A percentile compares a stretch with the other conserved stretches of the same genome.
phyloP scores from a whole-genome alignment of 2,888 invertebrate genomes.

The Anoncus sp. region DNA sequence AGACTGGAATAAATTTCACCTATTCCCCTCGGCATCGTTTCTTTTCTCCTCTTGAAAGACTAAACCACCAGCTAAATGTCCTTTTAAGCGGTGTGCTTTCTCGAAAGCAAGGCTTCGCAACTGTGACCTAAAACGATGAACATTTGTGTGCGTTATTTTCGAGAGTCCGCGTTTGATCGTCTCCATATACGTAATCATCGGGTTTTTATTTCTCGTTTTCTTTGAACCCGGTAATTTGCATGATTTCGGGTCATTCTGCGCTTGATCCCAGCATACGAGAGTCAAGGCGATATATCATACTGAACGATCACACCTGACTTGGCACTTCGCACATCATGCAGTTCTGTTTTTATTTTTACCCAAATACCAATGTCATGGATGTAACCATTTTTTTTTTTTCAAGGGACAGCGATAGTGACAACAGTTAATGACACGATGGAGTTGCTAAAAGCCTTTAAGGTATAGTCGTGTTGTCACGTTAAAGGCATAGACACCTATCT shows the following conservation, averaged over 20 bases:
- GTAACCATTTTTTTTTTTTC: not conserved
- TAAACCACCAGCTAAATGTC: slow-evolving; percentile 55
- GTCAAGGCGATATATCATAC: slow-evolving; percentile 37
- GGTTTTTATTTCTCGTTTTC: slow-evolving; percentile 57
- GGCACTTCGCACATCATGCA: not conserved
- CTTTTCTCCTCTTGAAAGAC: not conserved
- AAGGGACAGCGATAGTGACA: not conserved
- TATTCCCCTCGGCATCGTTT: not conserved
- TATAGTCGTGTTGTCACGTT: no score
- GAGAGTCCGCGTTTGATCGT: slow-evolving; percentile 31
- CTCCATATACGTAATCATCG: slow-evolving; percentile 33
- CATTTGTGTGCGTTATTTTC: slow-evolving; percentile 29
- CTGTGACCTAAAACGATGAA: slow-evolving; percentile 41
- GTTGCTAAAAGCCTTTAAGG: no score
- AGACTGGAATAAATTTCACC: not conserved
- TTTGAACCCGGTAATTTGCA: slow-evolving; percentile 55
- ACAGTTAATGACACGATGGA: no score
- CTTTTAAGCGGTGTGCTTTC: slow-evolving; percentile 61
- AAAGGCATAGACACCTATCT: no score
- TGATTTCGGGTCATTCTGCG: slow-evolving; percentile 51
- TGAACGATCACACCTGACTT: slow-evolving; percentile 30
- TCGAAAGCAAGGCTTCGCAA: slow-evolving; percentile 51
- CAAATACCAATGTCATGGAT: not conserved
- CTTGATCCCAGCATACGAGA: slow-evolving; percentile 8
- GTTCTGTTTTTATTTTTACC: not conserved